These are phyloP conservation scores for Polymixis flavicincta DNA, from an alignment of 2,888 invertebrate species.

Conservation along the genomic window DNA sequence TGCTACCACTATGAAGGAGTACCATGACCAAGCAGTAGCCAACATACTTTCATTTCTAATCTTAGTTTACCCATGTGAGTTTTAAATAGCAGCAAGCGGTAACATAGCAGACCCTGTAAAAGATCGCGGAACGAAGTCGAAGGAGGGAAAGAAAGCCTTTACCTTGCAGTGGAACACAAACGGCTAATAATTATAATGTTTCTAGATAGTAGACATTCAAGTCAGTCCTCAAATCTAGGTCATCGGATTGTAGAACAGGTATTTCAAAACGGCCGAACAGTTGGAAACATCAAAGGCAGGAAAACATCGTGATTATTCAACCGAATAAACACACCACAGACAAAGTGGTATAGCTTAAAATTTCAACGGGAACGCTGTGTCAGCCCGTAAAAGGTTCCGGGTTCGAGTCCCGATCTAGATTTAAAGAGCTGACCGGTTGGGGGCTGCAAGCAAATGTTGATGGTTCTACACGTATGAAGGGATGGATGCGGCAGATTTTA, in stretches of 20 bases:
- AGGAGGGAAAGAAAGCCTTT: neutral
- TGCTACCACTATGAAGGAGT: too few species aligned
- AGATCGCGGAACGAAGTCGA: neutral
- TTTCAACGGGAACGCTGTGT: constrained; percentile 66
- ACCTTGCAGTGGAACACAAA: neutral
- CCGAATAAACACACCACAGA: constrained; percentile 58
- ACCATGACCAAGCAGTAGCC: too few species aligned
- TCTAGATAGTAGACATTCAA: neutral
- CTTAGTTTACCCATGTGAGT: too few species aligned
- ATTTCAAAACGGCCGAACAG: constrained; percentile 13
- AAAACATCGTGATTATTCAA: constrained; percentile 64
- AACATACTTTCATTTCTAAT: too few species aligned
- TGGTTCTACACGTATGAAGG: constrained; percentile 15
- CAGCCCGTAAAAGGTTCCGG: constrained; percentile 70
- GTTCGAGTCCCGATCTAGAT: constrained; percentile 68
- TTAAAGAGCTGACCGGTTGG: constrained; percentile 72
- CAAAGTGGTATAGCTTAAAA: constrained; percentile 64
- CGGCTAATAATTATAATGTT: neutral
- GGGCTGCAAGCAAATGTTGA: constrained; percentile 70
- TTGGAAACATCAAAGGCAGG: constrained; percentile 54
- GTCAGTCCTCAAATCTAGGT: constrained; percentile 20
- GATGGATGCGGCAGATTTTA: constrained; percentile 36
- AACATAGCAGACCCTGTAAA: neutral
- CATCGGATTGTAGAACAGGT: constrained; percentile 7
- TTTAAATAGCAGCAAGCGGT: neutral